A percentile compares a stretch with the other conserved stretches of the same genome.
Conservation (phyloP, 2,797 vertebrate genomes). For the Anguilla marmorata region DNA sequence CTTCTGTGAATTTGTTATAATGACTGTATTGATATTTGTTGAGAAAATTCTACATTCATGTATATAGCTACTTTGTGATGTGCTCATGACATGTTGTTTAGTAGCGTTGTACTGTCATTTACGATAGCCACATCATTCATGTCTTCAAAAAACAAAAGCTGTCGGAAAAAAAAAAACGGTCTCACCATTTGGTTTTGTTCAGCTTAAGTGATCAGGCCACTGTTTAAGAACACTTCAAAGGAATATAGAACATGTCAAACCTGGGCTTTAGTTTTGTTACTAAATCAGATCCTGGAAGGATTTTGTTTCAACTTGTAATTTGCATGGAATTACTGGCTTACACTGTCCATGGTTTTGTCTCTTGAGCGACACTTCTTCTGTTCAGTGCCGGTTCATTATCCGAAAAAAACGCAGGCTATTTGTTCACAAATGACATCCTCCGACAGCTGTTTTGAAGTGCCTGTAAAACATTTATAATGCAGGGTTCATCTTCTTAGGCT, state of each 20-base stretch:
- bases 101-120: background rate
- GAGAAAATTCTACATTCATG: no score
- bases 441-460: constrained; percentile 22
- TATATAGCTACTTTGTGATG: background rate
- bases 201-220: background rate
- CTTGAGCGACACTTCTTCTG: background rate
- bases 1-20: no score
- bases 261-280: background rate
- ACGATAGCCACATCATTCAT: background rate
- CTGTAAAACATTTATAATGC: background rate
- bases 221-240: constrained; percentile 18
- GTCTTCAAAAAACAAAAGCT: background rate
- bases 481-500: background rate
- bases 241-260: constrained; percentile 1
- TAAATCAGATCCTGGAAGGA: constrained; percentile 24
- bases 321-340: constrained; percentile 30
- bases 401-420: constrained; percentile 7
- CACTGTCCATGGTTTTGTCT: background rate
- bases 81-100: background rate
- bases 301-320: constrained; percentile 18
- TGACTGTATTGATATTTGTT: no score
- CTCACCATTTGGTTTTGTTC: background rate
- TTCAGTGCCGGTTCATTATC: constrained; percentile 17
- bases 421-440: constrained; percentile 23
- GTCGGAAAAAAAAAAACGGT: background rate